Evolutionary conservation across 2,113 vertebrate species (phyloP), one percentile per base, ranked within the genome.

Genomic region (Mesoclemmys tuberculata): DNA sequence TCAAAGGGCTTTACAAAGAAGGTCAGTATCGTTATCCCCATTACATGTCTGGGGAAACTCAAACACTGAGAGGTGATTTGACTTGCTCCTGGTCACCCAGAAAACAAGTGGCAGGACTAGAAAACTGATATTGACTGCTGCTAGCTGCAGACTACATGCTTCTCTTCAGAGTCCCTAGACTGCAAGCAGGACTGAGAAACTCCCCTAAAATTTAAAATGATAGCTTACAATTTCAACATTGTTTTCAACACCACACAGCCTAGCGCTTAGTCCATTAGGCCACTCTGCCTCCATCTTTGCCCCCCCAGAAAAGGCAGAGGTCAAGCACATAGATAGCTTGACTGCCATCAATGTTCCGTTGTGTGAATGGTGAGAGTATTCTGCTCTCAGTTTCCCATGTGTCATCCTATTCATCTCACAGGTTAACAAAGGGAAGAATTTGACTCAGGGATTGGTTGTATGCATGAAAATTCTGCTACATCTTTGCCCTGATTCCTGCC

Each of bases 381-480:
- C n/a, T 54, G 4, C 41, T 24, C 4, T 0, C 8, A 41, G 75
- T 55, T 54, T 8, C 49, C 2, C 35, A 21, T 9, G 35, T 78
- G 81, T 29, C 16, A 55, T 16, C 21, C n/a, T 19, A 0, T 0
- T 16, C 35, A 55, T 27, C 31, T 12, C 48, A 13, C 5, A 16
- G 3, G 6, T 8, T 22, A 82, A 21, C 7, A 61, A 48, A 35
- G 19, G n/a, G 8, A 88, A 61, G 1, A 3, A 29, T 22, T 8
- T 41, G 61, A 52, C 0, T 5, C 3, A 26, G 75, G 13, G 31
- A 31, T 13, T 21, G 58, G 3, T 16, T 41, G 21, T 41, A 14
- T 1, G 1, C 6, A 18, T 26, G 19, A 52, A 85, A 68, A 19
- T 3, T 5, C 0, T 51, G 44, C 14, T 22, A 22, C 35, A 82